Conservation (phyloP, 1,140 invertebrate genomes). For the Hyphantria cunea region DNA sequence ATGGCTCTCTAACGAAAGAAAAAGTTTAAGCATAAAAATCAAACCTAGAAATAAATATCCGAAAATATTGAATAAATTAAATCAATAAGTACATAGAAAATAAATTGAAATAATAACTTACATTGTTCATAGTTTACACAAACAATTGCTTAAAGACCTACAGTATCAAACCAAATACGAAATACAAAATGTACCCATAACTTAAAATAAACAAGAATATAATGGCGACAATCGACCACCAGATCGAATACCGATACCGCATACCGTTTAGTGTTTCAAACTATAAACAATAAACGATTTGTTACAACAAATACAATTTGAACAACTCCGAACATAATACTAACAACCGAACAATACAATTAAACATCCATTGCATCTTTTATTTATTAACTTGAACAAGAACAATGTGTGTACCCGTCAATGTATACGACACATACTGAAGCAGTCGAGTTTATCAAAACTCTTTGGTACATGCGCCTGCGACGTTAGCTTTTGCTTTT, state of each 20-base stretch:
- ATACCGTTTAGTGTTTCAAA: slow-evolving; percentile 42
- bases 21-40: too few species aligned
- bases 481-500: slow-evolving; percentile 34
- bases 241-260: slow-evolving; percentile 35
- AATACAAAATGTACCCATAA: neutral
- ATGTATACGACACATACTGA: slow-evolving; percentile 19
- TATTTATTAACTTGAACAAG: slow-evolving; percentile 6
- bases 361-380: slow-evolving; percentile 19
- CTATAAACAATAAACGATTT: slow-evolving; percentile 37
- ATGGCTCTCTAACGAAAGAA: too few species aligned
- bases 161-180: slow-evolving; percentile 8
- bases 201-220: slow-evolving; percentile 25
- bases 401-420: slow-evolving; percentile 20
- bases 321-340: slow-evolving; percentile 25
- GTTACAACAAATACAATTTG: slow-evolving; percentile 27
- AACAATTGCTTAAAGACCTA: slow-evolving; percentile 4
- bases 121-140: neutral
- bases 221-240: slow-evolving; percentile 33
- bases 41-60: too few species aligned
- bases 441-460: slow-evolving; percentile 13
- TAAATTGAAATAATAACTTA: too few species aligned
- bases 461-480: slow-evolving; percentile 18
- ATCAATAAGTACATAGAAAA: too few species aligned
- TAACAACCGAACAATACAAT: slow-evolving; percentile 20
- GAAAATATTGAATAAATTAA: too few species aligned